Evolutionary conservation across 1,140 invertebrate species (phyloP).

Genomic region (Zophobas atratus): DNA sequence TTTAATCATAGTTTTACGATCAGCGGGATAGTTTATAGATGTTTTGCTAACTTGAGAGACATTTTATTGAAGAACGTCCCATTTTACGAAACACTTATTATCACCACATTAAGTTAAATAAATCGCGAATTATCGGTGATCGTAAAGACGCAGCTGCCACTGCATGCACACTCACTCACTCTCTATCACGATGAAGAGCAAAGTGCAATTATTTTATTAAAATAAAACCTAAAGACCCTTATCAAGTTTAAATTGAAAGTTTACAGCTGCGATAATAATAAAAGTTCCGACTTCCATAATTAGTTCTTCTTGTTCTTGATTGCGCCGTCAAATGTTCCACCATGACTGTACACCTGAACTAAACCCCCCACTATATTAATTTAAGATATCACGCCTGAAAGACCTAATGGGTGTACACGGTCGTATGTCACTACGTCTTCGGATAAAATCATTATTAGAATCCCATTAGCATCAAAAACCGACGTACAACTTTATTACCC

Average conservation of each 20-base stretch:
- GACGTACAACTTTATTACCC: not conserved
- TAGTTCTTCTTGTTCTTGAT: slow-evolving; percentile 41
- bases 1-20: slow-evolving; percentile 41
- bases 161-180: not conserved
- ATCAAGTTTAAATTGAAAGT: slow-evolving; percentile 43
- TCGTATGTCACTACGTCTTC: too few relatives aligned
- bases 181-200: slow-evolving; percentile 17
- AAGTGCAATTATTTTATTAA: slow-evolving; percentile 40
- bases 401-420: too few relatives aligned
- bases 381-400: not conserved
- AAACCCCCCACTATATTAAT: not conserved
- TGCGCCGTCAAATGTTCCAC: slow-evolving; percentile 32
- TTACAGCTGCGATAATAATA: slow-evolving; percentile 43
- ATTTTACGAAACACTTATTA: slow-evolving; percentile 34
- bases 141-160: slow-evolving; percentile 16
- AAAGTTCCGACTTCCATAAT: slow-evolving; percentile 42
- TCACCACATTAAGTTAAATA: slow-evolving; percentile 11
- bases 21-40: slow-evolving; percentile 31
- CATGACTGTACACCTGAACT: slow-evolving; percentile 24
- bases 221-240: slow-evolving; percentile 38
- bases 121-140: slow-evolving; percentile 29
- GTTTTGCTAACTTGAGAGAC: slow-evolving; percentile 32
- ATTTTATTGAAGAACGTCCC: slow-evolving; percentile 22
- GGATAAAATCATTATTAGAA: too few relatives aligned
- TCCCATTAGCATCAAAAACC: not conserved